Evolutionary conservation across 2,888 invertebrate genomes (phyloP), one percentile per base, ranked within the genome.

Genomic region (Dryocosmus kuriphilus): DNA sequence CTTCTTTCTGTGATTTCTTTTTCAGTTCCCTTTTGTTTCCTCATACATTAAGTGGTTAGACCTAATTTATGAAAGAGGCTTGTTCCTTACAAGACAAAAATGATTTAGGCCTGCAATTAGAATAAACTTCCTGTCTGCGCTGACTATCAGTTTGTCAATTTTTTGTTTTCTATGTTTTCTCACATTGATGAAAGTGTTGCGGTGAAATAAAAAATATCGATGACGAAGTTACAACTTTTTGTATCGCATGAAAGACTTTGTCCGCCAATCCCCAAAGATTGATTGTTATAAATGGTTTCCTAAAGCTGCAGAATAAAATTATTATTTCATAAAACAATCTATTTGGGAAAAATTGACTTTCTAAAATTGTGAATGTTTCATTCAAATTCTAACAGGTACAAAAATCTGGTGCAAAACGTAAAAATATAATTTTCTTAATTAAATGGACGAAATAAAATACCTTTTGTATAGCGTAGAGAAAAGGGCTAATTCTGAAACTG

Each of bases 21-120:
- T 22, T 60, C 67, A 41, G 27, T 38, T 41, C 22, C 71, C 61
- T 74, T 65, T 38, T 35, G 60, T 55, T 38, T 41, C 38, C 51
- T 46, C 41, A 67, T 73, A 46, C 22, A 62, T n/a, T 19, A 1
- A 32, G 8, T 8, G 19, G 16, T n/a, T 7, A 8, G 6, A 30
- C 16, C n/a, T 32, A 32, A 62, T 62, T 32, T 62, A n/a, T 32
- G 32, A 35, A 62, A 62, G 55, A 46, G 19, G 19, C 19, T 6
- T 41, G n/a, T 41, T 41, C 41, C 14, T 41, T 41, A 16, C 41
- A 14, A 41, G 16, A 3, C 16, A 41, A 46, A n/a, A 46, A 46
- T 46, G 5, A 46, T 46, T 46, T 46, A 46, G 19, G 46, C 6
- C 4, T 41, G 14, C 14, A 2, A 14, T 16, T 4, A 4, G 3